Percentiles rank a stretch among this genome's conserved stretches.
These are phyloP conservation scores for Ophraella communa DNA, from an alignment of 2,888 invertebrate genomes.

Conservation along the genomic window DNA sequence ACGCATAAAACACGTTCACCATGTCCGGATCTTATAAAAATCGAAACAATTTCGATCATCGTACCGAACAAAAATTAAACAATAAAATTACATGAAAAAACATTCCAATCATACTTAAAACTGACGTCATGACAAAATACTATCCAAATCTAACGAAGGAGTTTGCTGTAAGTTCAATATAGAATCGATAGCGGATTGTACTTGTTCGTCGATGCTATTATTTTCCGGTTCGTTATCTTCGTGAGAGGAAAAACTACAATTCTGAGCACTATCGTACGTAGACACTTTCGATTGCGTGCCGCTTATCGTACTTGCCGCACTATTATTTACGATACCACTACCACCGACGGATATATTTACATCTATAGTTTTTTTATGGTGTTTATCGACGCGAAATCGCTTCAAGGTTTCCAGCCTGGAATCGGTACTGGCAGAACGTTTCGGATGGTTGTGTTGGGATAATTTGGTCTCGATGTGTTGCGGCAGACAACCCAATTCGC, in stretches of 20 bases:
- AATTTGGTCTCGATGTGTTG: conserved; percentile 30
- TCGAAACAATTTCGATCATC: no score
- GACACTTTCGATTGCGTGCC: conserved; percentile 30
- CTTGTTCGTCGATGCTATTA: conserved; percentile 77
- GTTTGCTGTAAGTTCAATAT: conserved; percentile 72
- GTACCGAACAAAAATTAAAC: neutral
- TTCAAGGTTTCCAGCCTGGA: conserved; percentile 57
- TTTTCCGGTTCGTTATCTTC: conserved; percentile 52
- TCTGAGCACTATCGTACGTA: conserved; percentile 30
- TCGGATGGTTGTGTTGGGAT: conserved; percentile 35
- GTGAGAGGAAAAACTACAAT: conserved; percentile 37
- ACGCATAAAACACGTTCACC: neutral
- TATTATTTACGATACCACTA: conserved; percentile 42
- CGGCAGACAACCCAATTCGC: conserved; percentile 66
- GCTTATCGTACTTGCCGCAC: conserved; percentile 33
- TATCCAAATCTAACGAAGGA: conserved; percentile 53
- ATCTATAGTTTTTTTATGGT: conserved; percentile 44
- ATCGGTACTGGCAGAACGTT: conserved; percentile 55
- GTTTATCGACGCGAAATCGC: conserved; percentile 58
- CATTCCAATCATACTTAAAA: conserved; percentile 33
- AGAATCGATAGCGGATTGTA: conserved; percentile 81
- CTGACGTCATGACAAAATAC: conserved; percentile 61
- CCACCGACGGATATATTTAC: conserved; percentile 37
- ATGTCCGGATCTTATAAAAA: conserved; percentile 1
- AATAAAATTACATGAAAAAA: neutral